A percentile compares a stretch with the other conserved stretches of the same genome.
Conservation (phyloP, 2,797 vertebrate genomes). For the Chanos chanos region DNA sequence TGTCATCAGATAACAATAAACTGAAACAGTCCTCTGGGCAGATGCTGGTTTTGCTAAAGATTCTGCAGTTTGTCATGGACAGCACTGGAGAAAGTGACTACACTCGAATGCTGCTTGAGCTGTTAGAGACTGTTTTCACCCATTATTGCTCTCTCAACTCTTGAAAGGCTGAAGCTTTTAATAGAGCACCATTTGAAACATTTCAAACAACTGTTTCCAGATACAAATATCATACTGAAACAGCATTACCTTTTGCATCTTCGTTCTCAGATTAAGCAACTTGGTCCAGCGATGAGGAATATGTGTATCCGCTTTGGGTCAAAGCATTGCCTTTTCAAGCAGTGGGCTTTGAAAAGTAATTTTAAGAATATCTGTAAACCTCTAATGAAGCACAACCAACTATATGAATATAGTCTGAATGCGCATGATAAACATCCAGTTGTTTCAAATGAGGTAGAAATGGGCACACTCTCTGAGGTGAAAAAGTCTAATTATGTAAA, state of each 20-base stretch:
- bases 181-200: constrained; percentile 21
- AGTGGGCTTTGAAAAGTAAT: background rate
- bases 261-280: constrained; percentile 20
- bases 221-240: constrained; percentile 27
- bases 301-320: constrained; percentile 7
- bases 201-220: constrained; percentile 15
- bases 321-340: constrained; percentile 1
- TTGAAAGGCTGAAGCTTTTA: constrained; percentile 14
- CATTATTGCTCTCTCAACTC: constrained; percentile 18
- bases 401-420: no score
- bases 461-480: no score
- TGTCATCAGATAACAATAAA: constrained; percentile 22
- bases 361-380: no score
- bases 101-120: constrained; percentile 1
- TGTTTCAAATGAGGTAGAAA: no score
- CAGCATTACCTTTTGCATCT: constrained; percentile 33
- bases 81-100: constrained; percentile 18
- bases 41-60: constrained; percentile 22
- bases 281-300: constrained; percentile 18
- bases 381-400: no score
- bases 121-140: constrained; percentile 19
- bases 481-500: no score
- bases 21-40: constrained; percentile 15
- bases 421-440: no score
- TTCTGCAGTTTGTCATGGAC: constrained; percentile 8